Evolutionary conservation across 23 tunicate species (phyloP), one percentile per base, ranked within the genome.

Genomic region (Phallusia fumigata): DNA sequence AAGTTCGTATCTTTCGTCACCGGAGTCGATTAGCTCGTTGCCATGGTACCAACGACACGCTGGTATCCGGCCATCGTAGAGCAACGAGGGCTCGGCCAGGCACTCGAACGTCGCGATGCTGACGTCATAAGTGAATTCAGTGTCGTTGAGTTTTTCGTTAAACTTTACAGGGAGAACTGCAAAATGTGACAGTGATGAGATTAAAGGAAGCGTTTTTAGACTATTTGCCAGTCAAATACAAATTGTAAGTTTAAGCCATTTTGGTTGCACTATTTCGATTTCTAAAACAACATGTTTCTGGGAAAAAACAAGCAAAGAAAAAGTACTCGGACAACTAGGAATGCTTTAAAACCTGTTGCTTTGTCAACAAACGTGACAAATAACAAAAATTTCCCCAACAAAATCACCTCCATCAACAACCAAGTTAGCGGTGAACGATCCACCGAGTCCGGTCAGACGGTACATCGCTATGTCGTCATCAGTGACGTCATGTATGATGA

Each of bases 121-220:
- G 32, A 84, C 98, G 22, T 87, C 87, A 69, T 95, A 76, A 22
- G 83, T 90, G 33, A 87, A 74, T 30, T 80, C 85, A 8, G 45
- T 79, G 47, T 82, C 86, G 19, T 35, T 26, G 21, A 95, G 33
- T 22, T 87, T 45, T 49, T 85, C 83, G 44, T 81, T 73, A 51
- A 95, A 89, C 36, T 88, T 80, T 11, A 91, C 94, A 21, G 98
- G 98, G 35, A 86, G 90, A 79, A 95, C 93, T 92, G 80, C n/a
- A 80, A 86, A 77, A 58, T 1, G 28, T 6, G 16, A 58, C 8
- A 58, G 69, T 58, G 3, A 1, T 58, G 3, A n/a, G n/a, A 51
- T 51, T 15, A 40, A 40, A 40, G 10, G 10, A 40, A 40, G 5
- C 47, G 47, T 40, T 40, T 40, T 6, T 58, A 6, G 69, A 8